Base-by-base conservation (phyloP, 1,140 invertebrate genomes). In the Globodera rostochiensis region DNA sequence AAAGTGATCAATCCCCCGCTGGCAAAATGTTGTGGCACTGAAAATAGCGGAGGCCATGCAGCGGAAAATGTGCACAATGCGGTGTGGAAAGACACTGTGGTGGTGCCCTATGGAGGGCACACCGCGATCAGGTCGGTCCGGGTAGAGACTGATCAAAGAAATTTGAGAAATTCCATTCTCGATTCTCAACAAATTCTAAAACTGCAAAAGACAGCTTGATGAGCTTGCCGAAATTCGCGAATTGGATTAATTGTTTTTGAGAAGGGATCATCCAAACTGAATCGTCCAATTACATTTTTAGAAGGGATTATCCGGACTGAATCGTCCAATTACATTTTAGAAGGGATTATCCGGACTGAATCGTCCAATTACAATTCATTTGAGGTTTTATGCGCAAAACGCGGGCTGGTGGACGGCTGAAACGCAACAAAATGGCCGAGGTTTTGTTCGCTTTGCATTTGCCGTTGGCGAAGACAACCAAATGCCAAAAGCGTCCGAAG, bases 31-130 rank as follows among this genome's bases (percentile, higher is more conserved):
- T 15, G 7, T 47, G 36, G 46, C 60, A 66, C 13, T 66, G 60
- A 66, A 66, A 66, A 66, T 66, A 15, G 60, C 69, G 36, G 36
- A 71, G 46, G 46, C 13, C n/a, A 21, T 11, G 36, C 21, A 36
- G 9, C 36, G 69, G 6, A 71, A 71, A 47, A 71, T 3, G 69
- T 13, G 21, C 69, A 19, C 36, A 71, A 71, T 36, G 25, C 21
- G 13, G 69, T 71, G 25, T 19, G 25, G 25, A 71, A 47, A 19
- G 69, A 71, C 69, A 71, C 69, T 11, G 69, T 71, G 36, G 21
- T 71, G 25, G 69, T 71, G 11, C 69, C 69, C 9, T 71, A 71
- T 21, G 69, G 69, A 45, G 69, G 69, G 19, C 13, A 71, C 69
- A 71, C 69, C 8, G 46, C 25, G 11, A 71, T 71, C 21, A 36